These are phyloP conservation scores for Myotis lucifugus DNA, from an alignment of 2,113 vertebrate species.

Conservation along the genomic window DNA sequence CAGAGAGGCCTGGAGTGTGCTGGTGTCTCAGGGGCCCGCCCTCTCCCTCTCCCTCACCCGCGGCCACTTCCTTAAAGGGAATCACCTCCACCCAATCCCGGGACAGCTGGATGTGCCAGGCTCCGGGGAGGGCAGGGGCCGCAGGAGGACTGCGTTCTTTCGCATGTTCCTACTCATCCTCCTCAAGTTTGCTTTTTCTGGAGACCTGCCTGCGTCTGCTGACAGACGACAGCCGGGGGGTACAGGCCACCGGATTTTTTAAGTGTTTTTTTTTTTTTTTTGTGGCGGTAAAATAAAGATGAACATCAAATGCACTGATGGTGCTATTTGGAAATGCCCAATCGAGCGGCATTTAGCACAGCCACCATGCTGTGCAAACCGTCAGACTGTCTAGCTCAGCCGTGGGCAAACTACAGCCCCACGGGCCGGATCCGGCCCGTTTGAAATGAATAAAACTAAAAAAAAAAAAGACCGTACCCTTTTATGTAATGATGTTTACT, in stretches of 20 bases:
- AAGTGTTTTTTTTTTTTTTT: neutral
- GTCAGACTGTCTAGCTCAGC: neutral
- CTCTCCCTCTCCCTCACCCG: neutral
- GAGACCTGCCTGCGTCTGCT: neutral
- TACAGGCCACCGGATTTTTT: neutral
- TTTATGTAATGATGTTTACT: no score
- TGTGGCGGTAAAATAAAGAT: neutral
- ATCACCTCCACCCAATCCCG: neutral
- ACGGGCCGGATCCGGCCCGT: no score
- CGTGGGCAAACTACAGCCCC: no score
- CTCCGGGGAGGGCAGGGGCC: neutral
- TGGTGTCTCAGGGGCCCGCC: neutral
- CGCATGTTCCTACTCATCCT: fast-evolving
- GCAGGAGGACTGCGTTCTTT: fast-evolving
- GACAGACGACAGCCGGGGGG: neutral
- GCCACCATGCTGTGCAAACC: neutral
- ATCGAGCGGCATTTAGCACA: fast-evolving
- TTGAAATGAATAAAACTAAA: no score
- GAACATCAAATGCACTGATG: fast-evolving
- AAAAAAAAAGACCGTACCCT: no score
- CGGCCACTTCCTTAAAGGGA: neutral
- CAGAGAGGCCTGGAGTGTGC: neutral
- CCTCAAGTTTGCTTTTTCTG: neutral
- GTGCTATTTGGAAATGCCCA: fast-evolving
- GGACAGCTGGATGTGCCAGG: fast-evolving